phyloP scores from a whole-genome alignment of 2,888 invertebrate genomes.

The Drosophila setosimentum region DNA sequence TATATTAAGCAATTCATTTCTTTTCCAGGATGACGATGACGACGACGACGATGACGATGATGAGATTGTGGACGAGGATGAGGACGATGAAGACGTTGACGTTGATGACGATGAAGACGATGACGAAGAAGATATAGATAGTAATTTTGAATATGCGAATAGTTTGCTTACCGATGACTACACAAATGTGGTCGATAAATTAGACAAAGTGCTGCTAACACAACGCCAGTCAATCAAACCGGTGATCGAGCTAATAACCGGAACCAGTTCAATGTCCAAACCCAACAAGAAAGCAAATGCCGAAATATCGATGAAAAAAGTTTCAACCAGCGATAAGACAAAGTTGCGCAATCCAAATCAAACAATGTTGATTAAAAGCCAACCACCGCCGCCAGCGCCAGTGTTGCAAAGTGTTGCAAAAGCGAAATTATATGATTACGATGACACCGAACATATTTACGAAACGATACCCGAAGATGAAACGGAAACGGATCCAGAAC shows the following conservation, averaged over 20 bases:
- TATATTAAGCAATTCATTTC: background rate
- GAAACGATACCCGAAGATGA: conserved; percentile 88
- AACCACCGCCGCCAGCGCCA: background rate
- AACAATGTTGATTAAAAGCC: conserved; percentile 9
- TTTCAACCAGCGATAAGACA: conserved; percentile 18
- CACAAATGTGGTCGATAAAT: conserved; percentile 74
- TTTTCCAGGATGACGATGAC: conserved; percentile 1
- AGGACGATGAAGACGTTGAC: conserved; percentile 14
- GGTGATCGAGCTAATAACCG: conserved; percentile 17
- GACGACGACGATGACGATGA: background rate
- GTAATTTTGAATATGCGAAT: conserved; percentile 77
- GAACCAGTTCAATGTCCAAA: background rate
- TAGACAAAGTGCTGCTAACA: conserved; percentile 68
- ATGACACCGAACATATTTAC: conserved; percentile 88
- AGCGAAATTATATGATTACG: conserved; percentile 75
- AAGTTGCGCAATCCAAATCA: conserved; percentile 6
- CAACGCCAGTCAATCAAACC: conserved; percentile 45
- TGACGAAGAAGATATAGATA: conserved; percentile 71
- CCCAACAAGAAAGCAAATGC: background rate
- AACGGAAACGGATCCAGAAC: conserved; percentile 86
- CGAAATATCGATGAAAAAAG: conserved; percentile 3
- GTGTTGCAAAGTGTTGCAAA: background rate
- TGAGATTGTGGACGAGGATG: background rate
- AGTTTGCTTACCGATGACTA: conserved; percentile 77
- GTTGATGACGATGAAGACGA: conserved; percentile 70